Percentiles rank a stretch among this genome's conserved stretches.
Evolutionary conservation across 2,888 invertebrate genomes (phyloP).

Genomic region (Macrophya alboannulata): DNA sequence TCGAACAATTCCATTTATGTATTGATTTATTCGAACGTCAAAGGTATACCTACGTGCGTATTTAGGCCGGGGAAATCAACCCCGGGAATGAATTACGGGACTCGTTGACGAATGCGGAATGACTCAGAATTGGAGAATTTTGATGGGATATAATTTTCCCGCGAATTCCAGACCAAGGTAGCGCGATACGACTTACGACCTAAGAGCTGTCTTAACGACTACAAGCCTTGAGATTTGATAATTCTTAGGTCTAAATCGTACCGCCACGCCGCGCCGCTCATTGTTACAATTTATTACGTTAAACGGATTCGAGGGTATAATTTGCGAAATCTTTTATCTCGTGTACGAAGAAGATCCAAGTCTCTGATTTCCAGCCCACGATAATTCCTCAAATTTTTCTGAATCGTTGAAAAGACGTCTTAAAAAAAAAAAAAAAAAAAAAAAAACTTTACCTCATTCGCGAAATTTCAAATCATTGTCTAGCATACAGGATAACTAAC

Average conservation of each 20-base stretch:
- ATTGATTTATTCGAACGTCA: not conserved
- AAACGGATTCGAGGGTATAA: slow-evolving; percentile 31
- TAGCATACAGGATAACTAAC: not conserved
- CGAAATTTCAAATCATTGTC: not conserved
- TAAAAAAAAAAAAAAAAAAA: too few species aligned
- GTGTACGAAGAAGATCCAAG: not conserved
- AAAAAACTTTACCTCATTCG: too few species aligned
- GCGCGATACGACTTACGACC: not conserved
- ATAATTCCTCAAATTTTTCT: not conserved
- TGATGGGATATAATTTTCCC: slow-evolving; percentile 50
- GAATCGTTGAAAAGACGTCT: too few species aligned
- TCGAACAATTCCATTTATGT: not conserved
- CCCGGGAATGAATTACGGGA: slow-evolving; percentile 27
- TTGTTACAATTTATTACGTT: slow-evolving; percentile 16
- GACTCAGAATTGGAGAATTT: slow-evolving; percentile 51
- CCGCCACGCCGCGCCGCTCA: not conserved
- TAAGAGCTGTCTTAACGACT: not conserved
- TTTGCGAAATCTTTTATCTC: slow-evolving; percentile 31
- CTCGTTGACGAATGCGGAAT: slow-evolving; percentile 28
- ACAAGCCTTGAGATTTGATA: slow-evolving; percentile 36
- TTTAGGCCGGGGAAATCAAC: slow-evolving; percentile 16
- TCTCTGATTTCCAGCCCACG: slow-evolving; percentile 10
- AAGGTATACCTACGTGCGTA: not conserved
- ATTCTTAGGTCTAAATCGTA: slow-evolving; percentile 15
- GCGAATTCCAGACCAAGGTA: slow-evolving; percentile 52